A percentile compares a stretch with the other conserved stretches of the same genome.
Evolutionary conservation across 2,888 invertebrate genomes (phyloP).

Genomic region (Junonia oenone): DNA sequence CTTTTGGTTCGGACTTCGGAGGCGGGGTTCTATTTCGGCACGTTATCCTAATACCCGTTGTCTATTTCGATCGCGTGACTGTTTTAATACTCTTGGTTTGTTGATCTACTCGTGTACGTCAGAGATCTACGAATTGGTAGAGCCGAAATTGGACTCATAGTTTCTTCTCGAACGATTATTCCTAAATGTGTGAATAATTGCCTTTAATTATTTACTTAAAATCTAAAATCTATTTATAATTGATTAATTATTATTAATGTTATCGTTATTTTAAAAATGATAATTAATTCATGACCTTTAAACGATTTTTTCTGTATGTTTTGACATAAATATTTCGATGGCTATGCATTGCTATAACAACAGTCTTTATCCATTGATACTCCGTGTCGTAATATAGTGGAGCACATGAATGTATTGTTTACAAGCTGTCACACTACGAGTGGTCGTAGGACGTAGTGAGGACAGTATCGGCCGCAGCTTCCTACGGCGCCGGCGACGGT

Average conservation of each 20-base stretch:
- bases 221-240: too few relatives aligned
- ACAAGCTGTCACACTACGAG: constrained; percentile 40
- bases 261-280: too few relatives aligned
- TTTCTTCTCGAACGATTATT: not conserved
- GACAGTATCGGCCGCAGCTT: constrained; percentile 35
- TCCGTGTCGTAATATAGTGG: not conserved
- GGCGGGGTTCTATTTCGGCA: constrained; percentile 73
- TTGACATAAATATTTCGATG: too few relatives aligned
- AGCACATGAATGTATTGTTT: constrained; percentile 19
- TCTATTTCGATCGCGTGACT: constrained; percentile 63
- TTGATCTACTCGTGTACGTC: constrained; percentile 38
- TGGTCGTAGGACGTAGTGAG: constrained; percentile 40
- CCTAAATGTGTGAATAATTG: not conserved
- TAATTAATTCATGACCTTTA: too few relatives aligned
- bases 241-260: too few relatives aligned
- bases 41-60: constrained; percentile 62
- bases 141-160: not conserved
- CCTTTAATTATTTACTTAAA: too few relatives aligned
- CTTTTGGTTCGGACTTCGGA: constrained; percentile 76
- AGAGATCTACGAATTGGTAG: constrained; percentile 6
- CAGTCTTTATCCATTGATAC: not conserved
- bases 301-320: too few relatives aligned
- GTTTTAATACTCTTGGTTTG: constrained; percentile 51
- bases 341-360: too few relatives aligned
- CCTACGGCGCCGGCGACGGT: constrained; percentile 36